Percentiles rank a stretch among this genome's conserved stretches.
Evolutionary conservation across 2,888 invertebrate genomes (phyloP).

Genomic region (Aquatica leii): DNA sequence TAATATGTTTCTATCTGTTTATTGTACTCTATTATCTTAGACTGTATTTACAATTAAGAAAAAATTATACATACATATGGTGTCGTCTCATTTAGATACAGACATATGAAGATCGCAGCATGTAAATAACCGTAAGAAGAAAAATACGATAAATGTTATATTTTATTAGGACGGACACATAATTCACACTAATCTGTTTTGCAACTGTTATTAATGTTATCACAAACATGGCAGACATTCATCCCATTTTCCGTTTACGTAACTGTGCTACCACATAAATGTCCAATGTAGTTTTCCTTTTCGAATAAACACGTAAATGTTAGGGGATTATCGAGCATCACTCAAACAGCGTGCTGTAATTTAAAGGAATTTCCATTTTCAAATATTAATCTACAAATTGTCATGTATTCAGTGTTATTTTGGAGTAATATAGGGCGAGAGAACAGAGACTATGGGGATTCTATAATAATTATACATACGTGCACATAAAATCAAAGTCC

Average conservation of each 20-base stretch:
- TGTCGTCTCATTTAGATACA: no score
- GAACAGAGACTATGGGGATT: no score
- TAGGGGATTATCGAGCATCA: constrained; percentile 40
- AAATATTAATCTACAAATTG: constrained; percentile 13
- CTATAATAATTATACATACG: no score
- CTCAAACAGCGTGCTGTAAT: constrained; percentile 29
- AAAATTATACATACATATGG: no score
- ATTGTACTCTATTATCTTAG: no score
- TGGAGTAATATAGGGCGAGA: no score
- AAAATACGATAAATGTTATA: background rate
- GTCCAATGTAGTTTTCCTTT: constrained; percentile 31
- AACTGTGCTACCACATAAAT: constrained; percentile 38
- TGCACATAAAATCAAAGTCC: no score
- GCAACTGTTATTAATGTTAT: constrained; percentile 40
- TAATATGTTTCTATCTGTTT: background rate
- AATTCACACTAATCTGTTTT: constrained; percentile 35
- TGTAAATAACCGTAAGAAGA: no score
- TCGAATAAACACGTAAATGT: constrained; percentile 37
- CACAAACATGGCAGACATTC: constrained; percentile 32
- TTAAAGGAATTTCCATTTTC: constrained; percentile 7
- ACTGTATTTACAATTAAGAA: no score
- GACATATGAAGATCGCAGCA: no score
- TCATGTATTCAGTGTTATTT: no score
- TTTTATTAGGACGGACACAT: constrained; percentile 10
- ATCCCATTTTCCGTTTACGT: constrained; percentile 32